A percentile compares a stretch with the other conserved stretches of the same genome.
Evolutionary conservation across 2,888 invertebrate species (phyloP).

Genomic region (Microchrysa polita): DNA sequence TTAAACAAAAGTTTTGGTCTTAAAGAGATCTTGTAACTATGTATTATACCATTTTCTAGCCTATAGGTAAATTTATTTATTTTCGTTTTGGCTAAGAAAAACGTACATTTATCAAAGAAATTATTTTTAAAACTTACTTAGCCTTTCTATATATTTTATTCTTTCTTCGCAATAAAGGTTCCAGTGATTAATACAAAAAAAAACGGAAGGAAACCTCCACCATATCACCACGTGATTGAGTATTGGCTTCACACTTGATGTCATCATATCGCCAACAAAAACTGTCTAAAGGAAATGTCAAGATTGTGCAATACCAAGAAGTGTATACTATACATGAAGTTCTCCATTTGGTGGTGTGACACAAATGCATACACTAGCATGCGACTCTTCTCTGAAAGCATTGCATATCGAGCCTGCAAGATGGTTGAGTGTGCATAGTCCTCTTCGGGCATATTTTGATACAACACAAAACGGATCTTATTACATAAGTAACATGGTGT

Average conservation of each 20-base stretch:
- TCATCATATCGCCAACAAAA: neutral
- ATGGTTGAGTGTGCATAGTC: neutral
- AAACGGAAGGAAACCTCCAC: neutral
- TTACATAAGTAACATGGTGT: constrained; percentile 34
- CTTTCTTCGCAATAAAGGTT: too few species aligned
- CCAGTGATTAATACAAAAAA: too few species aligned
- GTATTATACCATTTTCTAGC: too few species aligned
- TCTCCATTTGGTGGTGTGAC: constrained; percentile 17
- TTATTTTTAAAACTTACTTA: too few species aligned
- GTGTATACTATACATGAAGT: constrained; percentile 6
- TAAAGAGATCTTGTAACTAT: too few species aligned
- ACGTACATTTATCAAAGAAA: too few species aligned
- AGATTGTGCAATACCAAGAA: neutral
- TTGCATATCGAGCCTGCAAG: neutral
- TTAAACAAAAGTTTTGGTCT: too few species aligned
- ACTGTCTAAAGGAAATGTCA: constrained; percentile 26
- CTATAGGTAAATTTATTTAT: too few species aligned
- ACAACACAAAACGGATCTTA: constrained; percentile 31
- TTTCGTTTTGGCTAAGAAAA: too few species aligned
- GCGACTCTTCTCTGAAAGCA: neutral
- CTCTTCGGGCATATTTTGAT: constrained; percentile 31
- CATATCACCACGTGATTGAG: neutral
- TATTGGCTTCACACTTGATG: constrained; percentile 20
- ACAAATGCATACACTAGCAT: neutral
- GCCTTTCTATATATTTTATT: too few species aligned